Evolutionary conservation across 2,888 invertebrate genomes (phyloP).

Genomic region (Archips xylosteana): DNA sequence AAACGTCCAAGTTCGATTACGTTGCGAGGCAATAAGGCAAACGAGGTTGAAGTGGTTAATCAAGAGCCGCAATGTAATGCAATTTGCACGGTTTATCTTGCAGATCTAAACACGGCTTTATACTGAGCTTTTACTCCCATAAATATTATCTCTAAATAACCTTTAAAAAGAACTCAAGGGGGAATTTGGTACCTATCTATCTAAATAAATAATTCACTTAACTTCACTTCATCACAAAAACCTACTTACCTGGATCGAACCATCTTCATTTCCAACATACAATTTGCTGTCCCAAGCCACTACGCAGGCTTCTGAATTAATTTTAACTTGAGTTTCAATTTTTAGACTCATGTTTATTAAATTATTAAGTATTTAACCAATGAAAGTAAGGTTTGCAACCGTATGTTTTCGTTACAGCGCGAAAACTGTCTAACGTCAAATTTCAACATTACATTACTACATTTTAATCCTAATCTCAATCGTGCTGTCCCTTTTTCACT

Average conservation of each 20-base stretch:
- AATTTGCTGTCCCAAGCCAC: conserved; percentile 69
- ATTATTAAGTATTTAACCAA: not conserved
- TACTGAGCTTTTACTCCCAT: too few relatives aligned
- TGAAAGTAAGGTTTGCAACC: not conserved
- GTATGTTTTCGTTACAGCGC: conserved; percentile 24
- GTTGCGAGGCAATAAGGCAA: too few relatives aligned
- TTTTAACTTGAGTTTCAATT: conserved; percentile 64
- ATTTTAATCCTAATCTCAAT: not conserved
- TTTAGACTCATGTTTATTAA: conserved; percentile 63
- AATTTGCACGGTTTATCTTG: too few relatives aligned
- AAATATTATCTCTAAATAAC: too few relatives aligned
- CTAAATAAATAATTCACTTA: too few relatives aligned
- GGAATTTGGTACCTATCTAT: too few relatives aligned
- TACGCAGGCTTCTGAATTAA: conserved; percentile 74
- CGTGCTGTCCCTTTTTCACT: conserved; percentile 15
- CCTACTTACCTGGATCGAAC: conserved; percentile 71
- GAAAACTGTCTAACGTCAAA: conserved; percentile 18
- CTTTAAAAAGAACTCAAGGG: too few relatives aligned
- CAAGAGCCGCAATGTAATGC: too few relatives aligned
- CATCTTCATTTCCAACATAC: conserved; percentile 73
- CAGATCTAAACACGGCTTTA: too few relatives aligned
- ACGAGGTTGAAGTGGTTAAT: too few relatives aligned
- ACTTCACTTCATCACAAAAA: conserved; percentile 4
- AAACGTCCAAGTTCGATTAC: too few relatives aligned
- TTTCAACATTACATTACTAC: not conserved